Evolutionary conservation across 2,888 invertebrate genomes (phyloP).

Genomic region (Minunthozetes semirufus): DNA sequence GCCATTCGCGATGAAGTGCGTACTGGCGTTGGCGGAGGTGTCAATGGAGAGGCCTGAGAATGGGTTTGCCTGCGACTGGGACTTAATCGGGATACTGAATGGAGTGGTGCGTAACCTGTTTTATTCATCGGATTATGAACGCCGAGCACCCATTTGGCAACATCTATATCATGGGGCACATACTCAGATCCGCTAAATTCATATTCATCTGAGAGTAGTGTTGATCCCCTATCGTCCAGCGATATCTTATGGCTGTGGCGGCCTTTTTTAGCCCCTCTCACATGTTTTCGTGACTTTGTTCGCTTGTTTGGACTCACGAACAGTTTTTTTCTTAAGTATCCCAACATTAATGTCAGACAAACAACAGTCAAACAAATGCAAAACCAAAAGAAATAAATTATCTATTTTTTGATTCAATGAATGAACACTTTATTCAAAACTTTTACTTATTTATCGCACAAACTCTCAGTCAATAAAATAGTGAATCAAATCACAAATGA

Average conservation of each 20-base stretch:
- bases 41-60: background rate
- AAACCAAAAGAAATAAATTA: background rate
- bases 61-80: background rate
- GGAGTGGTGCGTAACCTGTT: background rate
- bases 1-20: constrained; percentile 7
- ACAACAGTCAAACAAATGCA: background rate
- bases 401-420: background rate
- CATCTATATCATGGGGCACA: constrained; percentile 4
- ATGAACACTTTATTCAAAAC: background rate
- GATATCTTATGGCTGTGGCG: background rate
- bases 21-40: constrained; percentile 9
- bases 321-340: background rate
- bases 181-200: background rate
- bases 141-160: constrained; percentile 14
- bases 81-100: background rate
- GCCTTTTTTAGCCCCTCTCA: background rate
- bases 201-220: background rate
- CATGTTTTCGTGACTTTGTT: constrained; percentile 19
- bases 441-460: background rate
- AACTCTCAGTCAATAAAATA: background rate
- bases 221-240: background rate
- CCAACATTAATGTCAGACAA: background rate
- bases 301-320: background rate
- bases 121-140: background rate
- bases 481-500: too few species aligned